Conservation (phyloP, 2,888 invertebrate genomes). For the Mythimna impura region DNA sequence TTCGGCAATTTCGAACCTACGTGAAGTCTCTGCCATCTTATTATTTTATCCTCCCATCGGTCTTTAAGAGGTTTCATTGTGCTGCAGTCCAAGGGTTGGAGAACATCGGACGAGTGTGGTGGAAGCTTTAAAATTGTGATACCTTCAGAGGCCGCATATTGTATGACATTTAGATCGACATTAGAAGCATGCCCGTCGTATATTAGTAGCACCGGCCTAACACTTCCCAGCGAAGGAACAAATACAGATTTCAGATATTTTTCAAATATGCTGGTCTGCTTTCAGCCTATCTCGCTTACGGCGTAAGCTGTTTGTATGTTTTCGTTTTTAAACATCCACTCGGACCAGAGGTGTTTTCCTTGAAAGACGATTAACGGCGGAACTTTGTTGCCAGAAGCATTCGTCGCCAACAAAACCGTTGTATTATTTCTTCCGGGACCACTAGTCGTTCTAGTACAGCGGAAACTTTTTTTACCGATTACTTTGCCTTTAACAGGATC, state of each 20-base stretch:
- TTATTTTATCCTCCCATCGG: constrained; percentile 58
- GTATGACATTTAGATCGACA: constrained; percentile 63
- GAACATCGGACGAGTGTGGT: constrained; percentile 66
- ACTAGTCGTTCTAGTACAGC: constrained; percentile 38
- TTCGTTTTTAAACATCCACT: constrained; percentile 13
- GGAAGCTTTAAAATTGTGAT: constrained; percentile 67
- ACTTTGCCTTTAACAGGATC: constrained; percentile 63
- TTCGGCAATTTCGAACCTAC: constrained; percentile 47
- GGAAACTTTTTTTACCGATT: constrained; percentile 46
- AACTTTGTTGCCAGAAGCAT: constrained; percentile 42
- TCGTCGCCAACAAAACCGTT: constrained; percentile 31
- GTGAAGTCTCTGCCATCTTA: constrained; percentile 61
- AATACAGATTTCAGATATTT: constrained; percentile 64
- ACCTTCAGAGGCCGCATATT: constrained; percentile 67
- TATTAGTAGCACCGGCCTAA: constrained; percentile 35
- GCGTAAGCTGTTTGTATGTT: constrained; percentile 17
- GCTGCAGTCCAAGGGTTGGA: constrained; percentile 68
- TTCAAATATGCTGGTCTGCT: constrained; percentile 64
- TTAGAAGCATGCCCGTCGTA: constrained; percentile 32
- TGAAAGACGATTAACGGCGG: constrained; percentile 56
- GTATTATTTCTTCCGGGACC: constrained; percentile 37
- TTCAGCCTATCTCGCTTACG: constrained; percentile 29
- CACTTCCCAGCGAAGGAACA: constrained; percentile 43
- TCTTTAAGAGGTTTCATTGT: constrained; percentile 66
- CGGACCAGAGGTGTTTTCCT: constrained; percentile 40